Percentiles rank a stretch among this genome's conserved stretches.
Conservation (phyloP, 2,113 vertebrate species). For the Platysteira castanea region DNA sequence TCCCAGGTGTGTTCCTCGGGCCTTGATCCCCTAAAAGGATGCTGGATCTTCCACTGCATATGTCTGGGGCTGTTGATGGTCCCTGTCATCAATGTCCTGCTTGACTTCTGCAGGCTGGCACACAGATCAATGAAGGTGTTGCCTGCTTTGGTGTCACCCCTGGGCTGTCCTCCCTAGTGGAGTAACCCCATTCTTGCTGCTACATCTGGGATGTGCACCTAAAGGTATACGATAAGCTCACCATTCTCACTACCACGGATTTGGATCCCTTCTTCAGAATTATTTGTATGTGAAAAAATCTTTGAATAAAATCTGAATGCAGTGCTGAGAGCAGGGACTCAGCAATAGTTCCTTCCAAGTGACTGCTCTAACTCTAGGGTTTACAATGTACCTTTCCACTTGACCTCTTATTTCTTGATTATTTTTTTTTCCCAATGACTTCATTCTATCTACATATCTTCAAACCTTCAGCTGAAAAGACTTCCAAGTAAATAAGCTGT, state of each 20-base stretch:
- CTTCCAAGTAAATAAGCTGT: neutral
- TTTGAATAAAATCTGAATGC: neutral
- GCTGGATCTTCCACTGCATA: neutral
- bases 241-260: neutral
- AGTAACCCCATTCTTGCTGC: neutral
- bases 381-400: neutral
- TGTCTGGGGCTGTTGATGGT: neutral
- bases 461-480: neutral
- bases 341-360: neutral
- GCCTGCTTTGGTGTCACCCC: neutral
- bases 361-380: neutral
- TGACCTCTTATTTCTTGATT: neutral
- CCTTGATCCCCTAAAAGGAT: neutral
- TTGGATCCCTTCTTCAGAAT: neutral
- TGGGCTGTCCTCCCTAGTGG: accelerated
- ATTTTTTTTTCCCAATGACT: neutral
- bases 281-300: neutral
- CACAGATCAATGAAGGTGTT: neutral
- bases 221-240: neutral
- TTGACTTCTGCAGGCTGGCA: accelerated
- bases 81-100: accelerated
- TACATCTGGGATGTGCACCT: neutral
- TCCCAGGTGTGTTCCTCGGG: neutral
- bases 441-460: neutral
- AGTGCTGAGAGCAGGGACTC: neutral